Base-by-base conservation (phyloP, 2,888 invertebrate species). In the Perizoma affinitatum region DNA sequence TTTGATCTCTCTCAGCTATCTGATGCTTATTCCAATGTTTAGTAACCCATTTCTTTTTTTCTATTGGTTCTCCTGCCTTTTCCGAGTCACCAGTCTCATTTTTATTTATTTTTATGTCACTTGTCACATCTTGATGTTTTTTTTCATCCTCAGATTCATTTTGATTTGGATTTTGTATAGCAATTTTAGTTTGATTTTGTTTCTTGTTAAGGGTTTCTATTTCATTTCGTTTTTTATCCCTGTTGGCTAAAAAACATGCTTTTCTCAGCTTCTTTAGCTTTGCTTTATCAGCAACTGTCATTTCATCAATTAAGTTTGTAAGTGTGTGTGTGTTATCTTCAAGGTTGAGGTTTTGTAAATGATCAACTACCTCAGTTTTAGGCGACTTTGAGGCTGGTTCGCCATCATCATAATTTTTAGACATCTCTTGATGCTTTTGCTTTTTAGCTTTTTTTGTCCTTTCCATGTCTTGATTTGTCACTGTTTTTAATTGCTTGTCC, bases 21-120 rank as follows among this genome's bases (percentile, higher is more conserved):
- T 73, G 82, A 40, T 83, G 87, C 62, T 88, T 90, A 60, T 90
- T 89, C 90, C 88, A 90, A 57, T 84, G 88, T 6, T 86, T 78
- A 57, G 83, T 88, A 47, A 76, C 80, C 91, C 90, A 89, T 73
- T 86, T 88, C 58, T 84, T 88, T 61, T 84, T 48, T 48, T 38
- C 38, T 10, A 11, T 6, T 11, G 9, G 7, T 34, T 34, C 11
- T 9, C 22, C 47, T 35, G 34, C 35, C 4, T 36, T 11, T 5
- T 48, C 38, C 2, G 6, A 6, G 5, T 36, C 38, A 9, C 11
- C 38, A 48, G 48, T 10, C 4, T 34, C 34, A 33, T 45, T 22
- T 22, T 22, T n/a, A n/a, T n/a, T n/a, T n/a, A n/a, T n/a, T n/a
- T n/a, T n/a, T n/a, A n/a, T n/a, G n/a, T n/a, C n/a, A n/a, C n/a